Percentiles rank a stretch among this genome's conserved stretches.
phyloP scores from a whole-genome alignment of 1,140 invertebrate species.

The Magallana angulata region DNA sequence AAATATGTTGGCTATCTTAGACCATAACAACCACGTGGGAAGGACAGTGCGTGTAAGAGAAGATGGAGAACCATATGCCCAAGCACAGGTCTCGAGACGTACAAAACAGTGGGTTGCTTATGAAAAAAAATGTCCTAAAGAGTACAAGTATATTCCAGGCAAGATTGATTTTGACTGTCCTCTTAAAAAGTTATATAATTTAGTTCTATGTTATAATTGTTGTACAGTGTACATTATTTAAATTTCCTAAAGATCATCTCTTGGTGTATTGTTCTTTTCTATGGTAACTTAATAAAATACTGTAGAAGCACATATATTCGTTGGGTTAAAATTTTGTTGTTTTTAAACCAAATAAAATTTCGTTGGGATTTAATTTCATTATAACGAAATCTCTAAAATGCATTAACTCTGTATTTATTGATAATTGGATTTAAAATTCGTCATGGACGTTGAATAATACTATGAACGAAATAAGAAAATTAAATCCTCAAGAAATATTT shows the following conservation, averaged over 20 bases:
- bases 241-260: neutral
- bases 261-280: neutral
- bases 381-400: too few species aligned
- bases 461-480: too few species aligned
- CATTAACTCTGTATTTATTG: too few species aligned
- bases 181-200: neutral
- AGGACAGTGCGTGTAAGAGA: neutral
- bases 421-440: too few species aligned
- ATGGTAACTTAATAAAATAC: too few species aligned
- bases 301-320: neutral
- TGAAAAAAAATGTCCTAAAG: neutral
- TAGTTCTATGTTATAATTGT: neutral
- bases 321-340: neutral
- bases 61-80: neutral
- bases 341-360: neutral
- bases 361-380: too few species aligned
- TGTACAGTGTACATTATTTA: neutral
- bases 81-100: neutral
- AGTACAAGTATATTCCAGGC: conserved; percentile 17
- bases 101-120: conserved; percentile 31
- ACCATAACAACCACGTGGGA: neutral
- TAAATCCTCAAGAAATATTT: too few species aligned
- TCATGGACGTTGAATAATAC: too few species aligned
- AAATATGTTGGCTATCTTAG: conserved; percentile 11
- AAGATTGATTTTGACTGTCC: neutral